phyloP scores from a whole-genome alignment of 2,113 vertebrate genomes.

The Glaucidium brasilianum region DNA sequence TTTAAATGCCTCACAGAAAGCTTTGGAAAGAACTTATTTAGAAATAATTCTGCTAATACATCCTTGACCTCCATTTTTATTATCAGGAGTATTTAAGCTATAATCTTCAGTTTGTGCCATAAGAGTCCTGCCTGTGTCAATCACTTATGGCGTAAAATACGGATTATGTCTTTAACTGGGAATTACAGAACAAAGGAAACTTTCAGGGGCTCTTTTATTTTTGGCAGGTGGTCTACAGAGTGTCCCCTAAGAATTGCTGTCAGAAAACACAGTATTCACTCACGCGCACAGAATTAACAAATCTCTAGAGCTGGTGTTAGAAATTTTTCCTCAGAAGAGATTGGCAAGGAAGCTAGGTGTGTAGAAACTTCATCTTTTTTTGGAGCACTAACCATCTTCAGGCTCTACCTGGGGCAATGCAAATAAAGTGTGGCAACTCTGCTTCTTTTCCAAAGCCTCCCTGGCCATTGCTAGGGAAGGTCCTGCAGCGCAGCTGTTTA shows the following conservation, averaged over 20 bases:
- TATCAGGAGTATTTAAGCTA: background rate
- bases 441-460: background rate
- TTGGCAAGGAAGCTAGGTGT: background rate
- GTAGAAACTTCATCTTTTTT: background rate
- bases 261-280: background rate
- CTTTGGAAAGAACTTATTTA: slow-evolving; percentile 42
- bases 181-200: slow-evolving; percentile 35
- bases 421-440: background rate
- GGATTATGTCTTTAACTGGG: slow-evolving; percentile 13
- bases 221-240: background rate
- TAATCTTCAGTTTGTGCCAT: slow-evolving; percentile 12
- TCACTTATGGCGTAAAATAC: background rate
- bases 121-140: background rate
- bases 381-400: background rate
- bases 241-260: background rate
- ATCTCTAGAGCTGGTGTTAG: slow-evolving; percentile 1
- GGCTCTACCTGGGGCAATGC: background rate
- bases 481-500: background rate
- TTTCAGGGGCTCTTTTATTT: background rate
- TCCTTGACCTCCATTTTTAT: background rate
- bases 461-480: background rate
- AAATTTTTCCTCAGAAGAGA: background rate
- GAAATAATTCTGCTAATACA: slow-evolving; percentile 34
- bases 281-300: background rate
- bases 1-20: slow-evolving; percentile 21